Evolutionary conservation across 2,113 vertebrate genomes (phyloP).

Genomic region (Cairina moschata): DNA sequence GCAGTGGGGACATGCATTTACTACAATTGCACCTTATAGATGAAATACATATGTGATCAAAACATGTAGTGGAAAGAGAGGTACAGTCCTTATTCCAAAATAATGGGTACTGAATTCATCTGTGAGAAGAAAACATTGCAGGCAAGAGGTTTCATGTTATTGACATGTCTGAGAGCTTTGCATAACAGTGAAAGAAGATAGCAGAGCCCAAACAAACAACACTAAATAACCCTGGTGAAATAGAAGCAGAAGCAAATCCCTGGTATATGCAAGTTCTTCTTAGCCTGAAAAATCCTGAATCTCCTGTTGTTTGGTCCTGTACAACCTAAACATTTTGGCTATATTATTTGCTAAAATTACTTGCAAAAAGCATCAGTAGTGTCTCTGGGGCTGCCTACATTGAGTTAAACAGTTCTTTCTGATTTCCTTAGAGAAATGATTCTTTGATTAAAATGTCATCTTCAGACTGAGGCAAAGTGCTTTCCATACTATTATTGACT

Average conservation of each 20-base stretch:
- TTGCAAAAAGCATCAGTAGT: background rate
- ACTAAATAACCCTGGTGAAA: background rate
- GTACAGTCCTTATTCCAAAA: background rate
- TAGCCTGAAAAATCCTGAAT: background rate
- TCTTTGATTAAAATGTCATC: background rate
- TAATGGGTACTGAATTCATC: background rate
- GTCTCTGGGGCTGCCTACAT: background rate
- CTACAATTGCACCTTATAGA: background rate
- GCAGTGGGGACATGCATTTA: rapidly evolving
- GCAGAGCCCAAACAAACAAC: background rate
- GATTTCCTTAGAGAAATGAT: background rate
- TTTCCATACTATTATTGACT: background rate
- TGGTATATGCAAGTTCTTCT: background rate
- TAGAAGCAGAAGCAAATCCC: background rate
- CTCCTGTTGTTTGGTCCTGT: background rate
- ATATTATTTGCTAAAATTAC: too few relatives aligned
- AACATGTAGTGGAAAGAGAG: background rate
- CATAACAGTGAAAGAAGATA: background rate
- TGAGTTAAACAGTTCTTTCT: background rate
- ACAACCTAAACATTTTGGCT: background rate
- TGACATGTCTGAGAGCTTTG: background rate
- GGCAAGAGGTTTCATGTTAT: background rate
- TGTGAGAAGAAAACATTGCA: background rate
- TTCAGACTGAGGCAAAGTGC: background rate
- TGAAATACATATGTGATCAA: background rate